phyloP scores from a whole-genome alignment of 1,140 invertebrate genomes.

The roundworm (Caenorhabditis elegans) region DNA sequence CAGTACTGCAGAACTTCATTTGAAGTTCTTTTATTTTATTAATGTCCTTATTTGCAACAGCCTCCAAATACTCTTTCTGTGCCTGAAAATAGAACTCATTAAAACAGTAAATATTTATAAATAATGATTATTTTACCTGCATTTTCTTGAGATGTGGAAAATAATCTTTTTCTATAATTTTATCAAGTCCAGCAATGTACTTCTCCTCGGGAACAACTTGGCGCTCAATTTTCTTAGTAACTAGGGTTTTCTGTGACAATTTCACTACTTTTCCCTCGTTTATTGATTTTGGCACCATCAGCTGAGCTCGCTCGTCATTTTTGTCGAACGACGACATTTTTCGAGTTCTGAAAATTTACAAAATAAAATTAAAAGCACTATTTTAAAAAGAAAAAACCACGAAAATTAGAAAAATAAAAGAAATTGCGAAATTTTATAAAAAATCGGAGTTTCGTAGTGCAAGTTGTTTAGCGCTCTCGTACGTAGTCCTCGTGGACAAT shows the following conservation, averaged over 20 bases:
- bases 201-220: slow-evolving; percentile 66
- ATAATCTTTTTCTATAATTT: slow-evolving; percentile 94
- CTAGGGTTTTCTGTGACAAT: slow-evolving; percentile 44
- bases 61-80: slow-evolving; percentile 88
- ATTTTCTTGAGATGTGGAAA: slow-evolving; percentile 92
- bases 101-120: background rate
- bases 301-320: slow-evolving; percentile 29
- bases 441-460: too few relatives aligned
- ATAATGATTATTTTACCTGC: slow-evolving; percentile 67
- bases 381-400: too few relatives aligned
- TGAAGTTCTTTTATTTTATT: slow-evolving; percentile 82
- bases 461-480: too few relatives aligned
- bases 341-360: background rate
- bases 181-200: slow-evolving; percentile 77
- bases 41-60: slow-evolving; percentile 83
- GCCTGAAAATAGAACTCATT: slow-evolving; percentile 68
- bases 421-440: too few relatives aligned
- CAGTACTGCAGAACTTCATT: slow-evolving; percentile 71
- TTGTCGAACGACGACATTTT: slow-evolving; percentile 46
- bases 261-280: slow-evolving; percentile 47
- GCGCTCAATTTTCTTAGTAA: slow-evolving; percentile 41
- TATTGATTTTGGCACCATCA: slow-evolving; percentile 29
- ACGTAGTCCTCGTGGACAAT: too few relatives aligned
- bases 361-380: too few relatives aligned
- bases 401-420: too few relatives aligned